phyloP scores from a whole-genome alignment of 2,113 vertebrate genomes.

The Spilogale gracilis region DNA sequence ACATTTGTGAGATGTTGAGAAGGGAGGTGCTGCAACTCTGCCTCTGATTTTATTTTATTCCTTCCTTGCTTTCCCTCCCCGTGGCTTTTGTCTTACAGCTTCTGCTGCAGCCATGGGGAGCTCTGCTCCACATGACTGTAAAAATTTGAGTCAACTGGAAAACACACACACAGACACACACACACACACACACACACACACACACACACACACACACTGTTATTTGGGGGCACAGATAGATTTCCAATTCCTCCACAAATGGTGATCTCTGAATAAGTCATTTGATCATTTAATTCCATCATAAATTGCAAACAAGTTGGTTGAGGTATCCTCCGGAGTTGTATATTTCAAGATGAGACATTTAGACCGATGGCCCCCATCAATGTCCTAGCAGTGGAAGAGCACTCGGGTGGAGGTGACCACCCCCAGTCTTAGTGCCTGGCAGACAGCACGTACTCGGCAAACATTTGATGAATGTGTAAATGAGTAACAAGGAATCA shows the following conservation, averaged over 20 bases:
- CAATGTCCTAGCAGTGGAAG: no score
- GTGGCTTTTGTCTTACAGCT: background rate
- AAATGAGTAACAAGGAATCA: background rate
- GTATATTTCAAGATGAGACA: background rate
- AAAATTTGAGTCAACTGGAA: background rate
- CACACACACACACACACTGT: background rate
- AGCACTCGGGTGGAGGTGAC: no score
- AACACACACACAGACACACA: background rate
- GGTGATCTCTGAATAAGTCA: background rate
- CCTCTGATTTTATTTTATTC: conserved; percentile 63
- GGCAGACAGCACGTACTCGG: background rate
- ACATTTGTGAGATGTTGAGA: conserved; percentile 60
- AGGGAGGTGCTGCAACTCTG: conserved; percentile 42
- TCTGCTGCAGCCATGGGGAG: background rate
- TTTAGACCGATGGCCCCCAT: background rate
- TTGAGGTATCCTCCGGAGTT: background rate
- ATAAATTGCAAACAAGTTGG: conserved; percentile 10
- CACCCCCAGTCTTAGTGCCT: background rate
- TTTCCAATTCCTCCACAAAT: background rate
- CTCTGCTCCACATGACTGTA: background rate
- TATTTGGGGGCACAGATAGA: background rate
- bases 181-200: background rate
- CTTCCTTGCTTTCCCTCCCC: background rate
- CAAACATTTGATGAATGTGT: background rate
- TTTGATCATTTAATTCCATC: background rate